Evolutionary conservation across 2,797 vertebrate genomes (phyloP).

Genomic region (Propithecus perrieri): DNA sequence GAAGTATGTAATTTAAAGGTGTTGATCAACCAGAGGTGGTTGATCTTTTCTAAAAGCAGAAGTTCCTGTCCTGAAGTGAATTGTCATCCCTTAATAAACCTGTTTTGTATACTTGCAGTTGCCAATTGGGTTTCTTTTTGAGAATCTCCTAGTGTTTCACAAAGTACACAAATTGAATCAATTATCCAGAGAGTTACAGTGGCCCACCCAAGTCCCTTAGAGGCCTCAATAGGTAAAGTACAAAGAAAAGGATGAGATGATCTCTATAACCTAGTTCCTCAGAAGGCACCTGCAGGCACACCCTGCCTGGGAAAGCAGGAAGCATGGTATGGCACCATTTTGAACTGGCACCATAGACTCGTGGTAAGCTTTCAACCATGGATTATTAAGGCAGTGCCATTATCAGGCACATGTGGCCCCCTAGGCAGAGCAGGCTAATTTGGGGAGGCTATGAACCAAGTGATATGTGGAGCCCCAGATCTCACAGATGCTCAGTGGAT

Average conservation of each 20-base stretch:
- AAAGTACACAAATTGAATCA: not conserved
- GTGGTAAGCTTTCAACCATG: not conserved
- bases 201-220: too few relatives aligned
- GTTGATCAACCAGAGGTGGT: too few relatives aligned
- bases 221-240: not conserved
- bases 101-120: not conserved
- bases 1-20: not conserved
- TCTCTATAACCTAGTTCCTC: accelerated
- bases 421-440: not conserved
- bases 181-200: not conserved
- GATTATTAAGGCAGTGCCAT: not conserved
- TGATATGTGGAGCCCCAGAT: not conserved
- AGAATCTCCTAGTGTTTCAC: not conserved
- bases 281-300: accelerated
- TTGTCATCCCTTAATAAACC: not conserved
- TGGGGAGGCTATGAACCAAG: not conserved
- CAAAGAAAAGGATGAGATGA: not conserved
- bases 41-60: not conserved
- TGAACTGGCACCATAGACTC: not conserved
- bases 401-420: too few relatives aligned
- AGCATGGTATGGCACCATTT: accelerated
- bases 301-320: not conserved
- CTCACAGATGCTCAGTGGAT: not conserved
- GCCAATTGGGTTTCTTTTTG: not conserved
- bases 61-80: not conserved